Percentiles rank a stretch among this genome's conserved stretches.
These are phyloP conservation scores for Lordiphosa mommai DNA, from an alignment of 1,140 invertebrate genomes.

Conservation along the genomic window DNA sequence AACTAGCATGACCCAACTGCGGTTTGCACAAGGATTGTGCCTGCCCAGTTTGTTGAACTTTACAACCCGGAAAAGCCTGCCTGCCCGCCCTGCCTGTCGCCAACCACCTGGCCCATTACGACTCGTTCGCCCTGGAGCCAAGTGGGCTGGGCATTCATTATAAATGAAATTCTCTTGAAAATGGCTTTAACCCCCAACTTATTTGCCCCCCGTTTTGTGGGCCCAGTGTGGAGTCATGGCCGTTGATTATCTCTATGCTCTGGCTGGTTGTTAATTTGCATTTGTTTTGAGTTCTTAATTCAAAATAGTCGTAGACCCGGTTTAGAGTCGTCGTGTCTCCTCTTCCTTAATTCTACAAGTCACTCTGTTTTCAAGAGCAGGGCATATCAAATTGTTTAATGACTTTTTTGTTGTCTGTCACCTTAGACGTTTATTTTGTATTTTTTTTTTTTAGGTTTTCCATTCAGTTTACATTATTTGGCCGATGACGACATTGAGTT, in stretches of 20 bases:
- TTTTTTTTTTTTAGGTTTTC: conserved; percentile 6
- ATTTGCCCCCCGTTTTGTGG: conserved; percentile 14
- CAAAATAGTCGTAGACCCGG: background rate
- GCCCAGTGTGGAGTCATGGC: conserved; percentile 25
- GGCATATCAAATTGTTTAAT: conserved; percentile 69
- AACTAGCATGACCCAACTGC: conserved; percentile 20
- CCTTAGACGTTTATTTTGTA: conserved; percentile 36
- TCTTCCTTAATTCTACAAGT: too few relatives aligned
- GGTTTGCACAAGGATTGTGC: conserved; percentile 21
- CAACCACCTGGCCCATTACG: background rate
- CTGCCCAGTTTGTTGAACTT: conserved; percentile 13
- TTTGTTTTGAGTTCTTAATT: conserved; percentile 48
- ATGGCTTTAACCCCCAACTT: conserved; percentile 17
- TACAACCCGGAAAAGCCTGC: conserved; percentile 11
- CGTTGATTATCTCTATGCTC: conserved; percentile 34
- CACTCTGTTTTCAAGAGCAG: conserved; percentile 56
- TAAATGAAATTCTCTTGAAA: conserved; percentile 39
- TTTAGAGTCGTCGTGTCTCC: too few relatives aligned
- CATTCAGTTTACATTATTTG: conserved; percentile 31
- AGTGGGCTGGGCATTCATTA: conserved; percentile 15
- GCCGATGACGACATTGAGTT: conserved; percentile 55
- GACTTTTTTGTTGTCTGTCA: conserved; percentile 65
- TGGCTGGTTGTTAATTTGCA: conserved; percentile 49
- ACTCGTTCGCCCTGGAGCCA: background rate
- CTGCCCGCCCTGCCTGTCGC: conserved; percentile 8